Base-by-base conservation (phyloP, 37 sponge, comb jelly and placozoan genomes). In the Amphimedon queenslandica region DNA sequence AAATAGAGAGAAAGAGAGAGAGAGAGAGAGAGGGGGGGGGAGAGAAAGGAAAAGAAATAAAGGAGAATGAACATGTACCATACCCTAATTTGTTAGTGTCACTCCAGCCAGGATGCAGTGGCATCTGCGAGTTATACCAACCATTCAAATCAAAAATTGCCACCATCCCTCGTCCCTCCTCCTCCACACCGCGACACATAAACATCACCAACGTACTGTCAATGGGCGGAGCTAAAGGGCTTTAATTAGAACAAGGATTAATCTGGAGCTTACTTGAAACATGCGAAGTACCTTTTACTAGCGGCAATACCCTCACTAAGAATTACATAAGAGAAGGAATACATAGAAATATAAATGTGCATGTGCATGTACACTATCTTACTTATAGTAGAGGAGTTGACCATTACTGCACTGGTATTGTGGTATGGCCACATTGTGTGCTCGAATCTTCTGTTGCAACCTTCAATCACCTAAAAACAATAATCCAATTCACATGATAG, bases 91-190 rank as follows among this genome's bases (percentile, higher is more conserved):
- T 8, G 8, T 47, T 13, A 47, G 53, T 13, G 8, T 8, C 8
- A 47, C 53, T 79, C 90, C 80, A 85, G 18, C 55, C n/a, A 38
- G 84, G 42, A 39, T 34, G 28, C 1, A 21, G 28, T 3, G 86
- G 93, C 88, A 92, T 82, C 72, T 92, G 93, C 16, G 76, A 37
- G 41, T 92, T 80, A 67, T 92, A 92, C 88, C 88, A 92, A 25
- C 66, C 80, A 76, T 92, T 87, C 51, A 92, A 71, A 39, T 92
- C 93, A 79, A 92, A 92, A 60, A 92, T 29, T 5, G 72, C 93
- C 16, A 92, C 31, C 29, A 67, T 66, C 42, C 53, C 53, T 13
- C 13, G 53, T n/a, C 61, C 61, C 21, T 60, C 61, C 21, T 11
- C 21, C 28, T 60, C 27, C 61, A 25, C 61, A 25, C 28, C 61